A percentile compares a stretch with the other conserved stretches of the same genome.
These are phyloP conservation scores for Cyclophora punctaria DNA, from an alignment of 2,888 invertebrate species.

Conservation along the genomic window DNA sequence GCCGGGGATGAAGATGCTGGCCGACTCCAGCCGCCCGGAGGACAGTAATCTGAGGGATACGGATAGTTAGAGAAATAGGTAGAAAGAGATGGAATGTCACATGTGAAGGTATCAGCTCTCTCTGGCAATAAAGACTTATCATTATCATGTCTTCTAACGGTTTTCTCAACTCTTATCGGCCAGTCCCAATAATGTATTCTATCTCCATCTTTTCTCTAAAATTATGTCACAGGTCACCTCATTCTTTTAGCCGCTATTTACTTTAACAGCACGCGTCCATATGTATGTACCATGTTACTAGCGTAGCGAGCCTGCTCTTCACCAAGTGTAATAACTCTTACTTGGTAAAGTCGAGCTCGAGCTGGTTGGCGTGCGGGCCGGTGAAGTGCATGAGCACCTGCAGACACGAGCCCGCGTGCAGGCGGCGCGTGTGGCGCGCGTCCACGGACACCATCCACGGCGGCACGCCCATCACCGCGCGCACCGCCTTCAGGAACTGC, in stretches of 20 bases:
- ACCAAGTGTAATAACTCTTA: slow-evolving; percentile 10
- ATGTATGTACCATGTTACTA: too few relatives aligned
- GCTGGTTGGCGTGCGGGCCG: slow-evolving; percentile 84
- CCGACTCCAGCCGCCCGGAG: slow-evolving; percentile 82
- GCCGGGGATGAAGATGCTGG: slow-evolving; percentile 86
- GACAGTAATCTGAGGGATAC: slow-evolving; percentile 72
- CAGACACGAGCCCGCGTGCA: slow-evolving; percentile 86
- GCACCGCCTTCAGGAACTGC: slow-evolving; percentile 87
- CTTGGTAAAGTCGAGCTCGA: slow-evolving; percentile 87
- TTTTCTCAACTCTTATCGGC: too few relatives aligned
- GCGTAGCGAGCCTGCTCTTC: too few relatives aligned
- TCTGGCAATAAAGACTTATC: background rate
- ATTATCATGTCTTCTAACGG: background rate
- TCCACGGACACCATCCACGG: slow-evolving; percentile 93
- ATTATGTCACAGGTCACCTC: too few relatives aligned
- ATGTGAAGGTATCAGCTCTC: too few relatives aligned
- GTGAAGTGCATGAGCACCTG: slow-evolving; percentile 91
- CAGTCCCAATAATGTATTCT: too few relatives aligned
- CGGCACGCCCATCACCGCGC: slow-evolving; percentile 88
- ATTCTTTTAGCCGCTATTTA: too few relatives aligned
- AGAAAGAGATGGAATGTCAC: background rate
- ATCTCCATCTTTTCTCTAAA: too few relatives aligned
- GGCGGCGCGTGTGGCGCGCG: slow-evolving; percentile 82
- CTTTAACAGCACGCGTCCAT: too few relatives aligned
- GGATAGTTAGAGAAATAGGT: background rate